Evolutionary conservation across 2,888 invertebrate species (phyloP), one percentile per base, ranked within the genome.

Genomic region (Athalia cordata): DNA sequence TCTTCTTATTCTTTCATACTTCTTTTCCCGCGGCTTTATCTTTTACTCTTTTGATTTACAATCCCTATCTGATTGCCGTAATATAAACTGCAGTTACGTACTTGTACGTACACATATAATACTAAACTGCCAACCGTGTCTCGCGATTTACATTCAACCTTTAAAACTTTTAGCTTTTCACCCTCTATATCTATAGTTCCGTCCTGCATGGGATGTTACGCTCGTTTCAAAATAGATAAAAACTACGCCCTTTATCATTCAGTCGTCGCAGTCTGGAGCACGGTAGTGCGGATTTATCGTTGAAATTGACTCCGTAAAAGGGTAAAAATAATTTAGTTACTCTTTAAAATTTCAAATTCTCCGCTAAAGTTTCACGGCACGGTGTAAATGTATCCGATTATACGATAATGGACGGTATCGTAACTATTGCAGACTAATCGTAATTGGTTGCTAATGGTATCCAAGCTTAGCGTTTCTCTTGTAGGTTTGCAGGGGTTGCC

Each of bases 21-120:
- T 13, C 15, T 61, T 13, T 13, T 13, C 13, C n/a, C 13, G 7
- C 15, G 7, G 6, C n/a, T 61, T 61, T 70, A 43, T 64, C 64
- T 64, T 70, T 47, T 43, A 70, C 70, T 70, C 78, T 83, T 86
- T 86, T 89, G 89, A 89, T 89, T 88, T 89, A 89, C 85, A 83
- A 84, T 81, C 83, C 79, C 88, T 88, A 85, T 89, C 89, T 88
- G 87, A 87, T 86, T 85, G 85, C 70, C 59, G 59, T 47, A 57
- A n/a, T 11, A 11, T 55, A 70, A 70, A 70, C 55, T 70, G 57
- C 45, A 59, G 59, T 70, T 59, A 70, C 70, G 57, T 57, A 70
- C 59, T 45, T 59, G 70, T 57, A 70, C 11, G 8, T 7, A 11
- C 11, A 52, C 52, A 52, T 52, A 52, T 11, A 7, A 11, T 3